phyloP scores from a whole-genome alignment of 1,140 invertebrate species.

The Agraylea sexmaculata region DNA sequence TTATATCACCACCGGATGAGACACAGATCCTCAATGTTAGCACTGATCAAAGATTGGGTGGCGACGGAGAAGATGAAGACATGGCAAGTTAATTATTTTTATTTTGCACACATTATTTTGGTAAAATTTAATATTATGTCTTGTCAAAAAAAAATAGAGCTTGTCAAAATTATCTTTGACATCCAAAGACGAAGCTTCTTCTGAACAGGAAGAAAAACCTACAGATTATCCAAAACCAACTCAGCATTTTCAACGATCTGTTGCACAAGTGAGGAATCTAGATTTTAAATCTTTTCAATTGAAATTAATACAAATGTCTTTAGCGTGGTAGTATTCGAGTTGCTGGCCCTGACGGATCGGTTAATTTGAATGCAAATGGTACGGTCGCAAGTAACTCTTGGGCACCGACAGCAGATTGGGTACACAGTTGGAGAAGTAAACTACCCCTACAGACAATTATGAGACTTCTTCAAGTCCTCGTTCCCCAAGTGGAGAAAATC shows the following conservation, averaged over 20 bases:
- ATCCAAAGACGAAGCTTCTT: constrained; percentile 5
- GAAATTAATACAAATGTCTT: neutral
- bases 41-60: constrained; percentile 22
- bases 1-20: constrained; percentile 7
- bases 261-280: constrained; percentile 24
- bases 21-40: constrained; percentile 23
- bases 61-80: constrained; percentile 23
- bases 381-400: constrained; percentile 40
- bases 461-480: constrained; percentile 93
- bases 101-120: neutral
- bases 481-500: constrained; percentile 99
- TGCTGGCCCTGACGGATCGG: constrained; percentile 8
- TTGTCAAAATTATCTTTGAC: constrained; percentile 16
- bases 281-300: no score
- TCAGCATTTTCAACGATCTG: constrained; percentile 24
- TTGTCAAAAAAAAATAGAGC: no score
- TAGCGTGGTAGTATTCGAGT: constrained; percentile 20
- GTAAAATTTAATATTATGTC: no score
- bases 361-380: neutral
- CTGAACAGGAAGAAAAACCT: constrained; percentile 5
- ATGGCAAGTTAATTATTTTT: constrained; percentile 1
- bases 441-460: constrained; percentile 97
- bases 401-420: constrained; percentile 87
- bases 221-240: constrained; percentile 4
- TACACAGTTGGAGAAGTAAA: constrained; percentile 92